A percentile compares a stretch with the other conserved stretches of the same genome.
Conservation (phyloP, 2,797 vertebrate species). For the Oophaga sylvatica region DNA sequence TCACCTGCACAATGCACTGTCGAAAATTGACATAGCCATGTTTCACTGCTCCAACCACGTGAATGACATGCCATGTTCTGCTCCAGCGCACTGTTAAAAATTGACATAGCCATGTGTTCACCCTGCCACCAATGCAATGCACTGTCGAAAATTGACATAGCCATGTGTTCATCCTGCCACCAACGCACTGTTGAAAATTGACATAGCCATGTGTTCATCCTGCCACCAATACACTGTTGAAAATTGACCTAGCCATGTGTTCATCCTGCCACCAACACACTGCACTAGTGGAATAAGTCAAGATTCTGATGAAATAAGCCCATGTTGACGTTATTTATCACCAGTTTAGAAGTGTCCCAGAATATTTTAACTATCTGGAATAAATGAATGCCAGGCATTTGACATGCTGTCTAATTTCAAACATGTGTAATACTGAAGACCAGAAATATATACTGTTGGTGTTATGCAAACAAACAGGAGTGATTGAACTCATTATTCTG, state of each 20-base stretch:
- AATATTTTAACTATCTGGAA: background rate
- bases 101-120: no score
- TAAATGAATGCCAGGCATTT: background rate
- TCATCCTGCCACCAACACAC: background rate
- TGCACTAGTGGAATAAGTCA: background rate
- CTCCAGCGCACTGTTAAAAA: background rate
- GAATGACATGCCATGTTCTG: no score
- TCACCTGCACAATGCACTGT: no score
- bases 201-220: no score
- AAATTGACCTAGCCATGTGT: no score
- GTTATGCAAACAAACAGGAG: background rate
- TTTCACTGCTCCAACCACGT: no score
- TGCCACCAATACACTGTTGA: no score
- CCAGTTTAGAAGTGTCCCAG: background rate
- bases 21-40: no score
- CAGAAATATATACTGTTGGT: background rate
- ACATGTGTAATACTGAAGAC: constrained; percentile 2
- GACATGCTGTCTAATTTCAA: background rate
- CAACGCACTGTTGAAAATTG: no score
- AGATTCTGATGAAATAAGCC: background rate
- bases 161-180: no score
- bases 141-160: no score
- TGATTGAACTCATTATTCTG: constrained; percentile 10
- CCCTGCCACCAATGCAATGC: background rate
- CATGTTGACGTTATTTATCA: background rate